Conservation (phyloP, 2,888 invertebrate species). For the Acrobasis consociella region DNA sequence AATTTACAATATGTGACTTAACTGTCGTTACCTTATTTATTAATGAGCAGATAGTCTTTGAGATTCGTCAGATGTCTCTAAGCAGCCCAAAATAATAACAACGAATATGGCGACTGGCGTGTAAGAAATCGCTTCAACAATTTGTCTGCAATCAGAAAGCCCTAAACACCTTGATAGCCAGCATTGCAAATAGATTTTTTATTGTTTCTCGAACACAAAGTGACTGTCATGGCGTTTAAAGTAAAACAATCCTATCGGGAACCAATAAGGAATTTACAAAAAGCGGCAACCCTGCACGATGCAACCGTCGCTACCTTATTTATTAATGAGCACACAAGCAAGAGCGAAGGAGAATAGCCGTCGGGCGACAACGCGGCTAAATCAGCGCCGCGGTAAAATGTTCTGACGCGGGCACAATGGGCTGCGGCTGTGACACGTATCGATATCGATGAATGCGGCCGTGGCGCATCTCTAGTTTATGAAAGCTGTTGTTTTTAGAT, state of each 20-base stretch:
- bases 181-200: too few relatives aligned
- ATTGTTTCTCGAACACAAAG: too few relatives aligned
- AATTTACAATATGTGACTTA: conserved; percentile 16
- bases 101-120: too few relatives aligned
- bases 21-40: conserved; percentile 42
- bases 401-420: conserved; percentile 42
- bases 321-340: conserved; percentile 47
- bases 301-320: conserved; percentile 36
- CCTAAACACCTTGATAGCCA: too few relatives aligned
- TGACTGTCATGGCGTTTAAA: too few relatives aligned
- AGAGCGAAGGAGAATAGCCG: conserved; percentile 51
- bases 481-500: background rate
- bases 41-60: too few relatives aligned
- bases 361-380: conserved; percentile 48
- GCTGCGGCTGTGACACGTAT: conserved; percentile 24
- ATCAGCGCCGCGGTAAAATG: conserved; percentile 50
- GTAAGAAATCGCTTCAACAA: too few relatives aligned
- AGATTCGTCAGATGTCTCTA: too few relatives aligned
- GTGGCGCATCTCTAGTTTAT: conserved; percentile 12
- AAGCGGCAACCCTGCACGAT: conserved; percentile 27
- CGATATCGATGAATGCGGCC: conserved; percentile 23
- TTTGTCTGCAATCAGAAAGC: too few relatives aligned
- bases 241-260: too few relatives aligned
- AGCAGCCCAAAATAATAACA: too few relatives aligned
- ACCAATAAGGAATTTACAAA: background rate